These are phyloP conservation scores for Chrysochloris asiatica DNA, from an alignment of 2,113 vertebrate genomes.

Conservation along the genomic window DNA sequence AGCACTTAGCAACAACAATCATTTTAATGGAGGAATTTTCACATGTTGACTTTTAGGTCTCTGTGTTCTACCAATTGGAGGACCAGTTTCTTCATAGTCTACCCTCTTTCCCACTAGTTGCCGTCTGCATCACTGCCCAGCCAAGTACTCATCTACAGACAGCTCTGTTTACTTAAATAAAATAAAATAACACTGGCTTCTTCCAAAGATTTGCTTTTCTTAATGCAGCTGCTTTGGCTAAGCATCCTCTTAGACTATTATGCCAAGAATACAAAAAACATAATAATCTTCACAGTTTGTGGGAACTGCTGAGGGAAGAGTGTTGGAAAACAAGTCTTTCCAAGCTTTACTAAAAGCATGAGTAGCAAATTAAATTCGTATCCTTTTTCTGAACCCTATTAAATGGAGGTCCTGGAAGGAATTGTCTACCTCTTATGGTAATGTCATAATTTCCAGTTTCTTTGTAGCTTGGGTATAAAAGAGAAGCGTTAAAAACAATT, in stretches of 20 bases:
- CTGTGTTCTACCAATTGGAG: neutral
- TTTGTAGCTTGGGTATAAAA: neutral
- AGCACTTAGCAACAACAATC: too few relatives aligned
- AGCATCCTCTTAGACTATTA: slow-evolving; percentile 4
- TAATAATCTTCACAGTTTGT: neutral
- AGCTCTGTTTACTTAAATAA: neutral
- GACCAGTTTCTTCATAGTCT: neutral
- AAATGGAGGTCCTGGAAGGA: slow-evolving; percentile 39
- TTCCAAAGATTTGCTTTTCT: slow-evolving; percentile 47
- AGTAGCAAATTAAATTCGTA: slow-evolving; percentile 54
- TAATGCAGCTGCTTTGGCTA: slow-evolving; percentile 41
- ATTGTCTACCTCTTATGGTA: slow-evolving; percentile 15
- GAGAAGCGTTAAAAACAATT: slow-evolving; percentile 38
- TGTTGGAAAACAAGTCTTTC: neutral
- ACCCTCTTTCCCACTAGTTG: neutral
- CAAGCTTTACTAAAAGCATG: slow-evolving; percentile 34
- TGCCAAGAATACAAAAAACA: slow-evolving; percentile 33
- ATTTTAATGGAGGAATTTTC: neutral
- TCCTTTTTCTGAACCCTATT: slow-evolving; percentile 51
- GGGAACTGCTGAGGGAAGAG: slow-evolving; percentile 25
- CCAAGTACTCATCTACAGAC: neutral
- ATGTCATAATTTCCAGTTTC: neutral
- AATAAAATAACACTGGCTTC: neutral
- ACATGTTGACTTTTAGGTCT: rapidly evolving
- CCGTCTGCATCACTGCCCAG: neutral